Evolutionary conservation across 2,797 vertebrate genomes (phyloP).

Genomic region (Etheostoma nigrum): DNA sequence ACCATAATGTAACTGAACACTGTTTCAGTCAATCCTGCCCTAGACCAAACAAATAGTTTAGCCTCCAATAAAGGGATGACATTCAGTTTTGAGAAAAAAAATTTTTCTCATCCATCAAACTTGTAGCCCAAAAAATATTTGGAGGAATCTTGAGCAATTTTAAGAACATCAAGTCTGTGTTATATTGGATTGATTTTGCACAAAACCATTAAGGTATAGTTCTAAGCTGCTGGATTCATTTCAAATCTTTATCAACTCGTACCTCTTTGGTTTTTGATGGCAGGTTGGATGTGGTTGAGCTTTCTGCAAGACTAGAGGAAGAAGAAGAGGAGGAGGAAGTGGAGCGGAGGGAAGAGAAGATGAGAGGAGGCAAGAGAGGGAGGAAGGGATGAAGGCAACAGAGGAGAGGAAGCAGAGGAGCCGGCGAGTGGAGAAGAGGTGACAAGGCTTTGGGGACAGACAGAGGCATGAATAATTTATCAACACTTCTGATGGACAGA

Average conservation of each 20-base stretch:
- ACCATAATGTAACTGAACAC: background rate
- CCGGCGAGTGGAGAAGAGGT: conserved; percentile 84
- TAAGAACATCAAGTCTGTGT: background rate
- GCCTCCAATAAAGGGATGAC: background rate
- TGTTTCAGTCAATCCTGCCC: background rate
- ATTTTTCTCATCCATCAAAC: background rate
- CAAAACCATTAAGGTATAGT: too few species aligned
- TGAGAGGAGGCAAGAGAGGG: conserved; percentile 33
- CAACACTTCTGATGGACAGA: conserved; percentile 88
- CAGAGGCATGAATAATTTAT: conserved; percentile 89
- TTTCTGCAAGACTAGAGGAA: conserved; percentile 48
- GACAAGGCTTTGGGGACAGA: conserved; percentile 87
- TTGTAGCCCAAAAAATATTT: background rate
- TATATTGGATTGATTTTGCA: background rate
- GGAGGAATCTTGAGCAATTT: background rate
- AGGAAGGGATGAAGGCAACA: conserved; percentile 57
- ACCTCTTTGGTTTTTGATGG: conserved; percentile 12
- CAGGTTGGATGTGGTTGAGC: conserved; percentile 64
- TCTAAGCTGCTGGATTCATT: conserved; percentile 15
- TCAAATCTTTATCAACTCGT: conserved; percentile 26
- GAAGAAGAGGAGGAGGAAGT: conserved; percentile 26
- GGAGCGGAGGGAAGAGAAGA: conserved; percentile 39
- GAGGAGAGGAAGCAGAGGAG: conserved; percentile 80
- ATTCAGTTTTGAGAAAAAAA: background rate
- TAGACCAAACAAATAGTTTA: background rate